A percentile compares a stretch with the other conserved stretches of the same genome.
Evolutionary conservation across 2,113 vertebrate species (phyloP).

Genomic region (Anoura caudifer): DNA sequence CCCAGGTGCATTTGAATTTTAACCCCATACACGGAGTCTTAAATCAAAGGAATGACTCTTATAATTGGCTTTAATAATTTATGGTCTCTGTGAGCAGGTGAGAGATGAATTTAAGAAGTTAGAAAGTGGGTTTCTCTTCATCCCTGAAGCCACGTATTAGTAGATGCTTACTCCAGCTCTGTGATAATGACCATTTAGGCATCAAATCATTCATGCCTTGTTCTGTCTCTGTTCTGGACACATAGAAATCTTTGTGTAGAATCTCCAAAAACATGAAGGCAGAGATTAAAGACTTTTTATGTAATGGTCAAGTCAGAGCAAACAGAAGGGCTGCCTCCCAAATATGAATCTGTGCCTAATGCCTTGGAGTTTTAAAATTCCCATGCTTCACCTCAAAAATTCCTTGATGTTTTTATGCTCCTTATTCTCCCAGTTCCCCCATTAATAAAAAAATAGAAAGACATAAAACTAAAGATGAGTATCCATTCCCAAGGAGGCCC

Average conservation of each 20-base stretch:
- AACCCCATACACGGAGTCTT: slow-evolving; percentile 1
- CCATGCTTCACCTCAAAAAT: background rate
- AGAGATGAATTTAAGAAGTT: background rate
- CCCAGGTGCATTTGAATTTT: slow-evolving; percentile 42
- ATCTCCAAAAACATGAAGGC: background rate
- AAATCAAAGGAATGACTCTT: slow-evolving; percentile 50
- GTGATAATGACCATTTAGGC: background rate
- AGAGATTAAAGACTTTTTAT: background rate
- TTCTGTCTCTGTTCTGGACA: background rate
- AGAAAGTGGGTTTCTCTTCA: background rate
- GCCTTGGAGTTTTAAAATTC: background rate
- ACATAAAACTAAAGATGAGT: background rate
- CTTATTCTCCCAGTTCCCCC: background rate
- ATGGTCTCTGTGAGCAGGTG: background rate
- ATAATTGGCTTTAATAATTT: slow-evolving; percentile 52
- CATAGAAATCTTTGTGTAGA: background rate
- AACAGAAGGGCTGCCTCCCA: background rate
- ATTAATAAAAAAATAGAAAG: background rate
- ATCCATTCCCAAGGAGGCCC: background rate
- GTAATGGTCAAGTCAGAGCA: background rate
- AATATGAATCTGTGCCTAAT: too few relatives aligned
- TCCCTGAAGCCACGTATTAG: background rate
- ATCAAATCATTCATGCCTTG: background rate
- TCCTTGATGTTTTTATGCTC: background rate
- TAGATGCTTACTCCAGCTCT: background rate